Base-by-base conservation (phyloP, 2,888 invertebrate species). In the Machimus atricapillus region DNA sequence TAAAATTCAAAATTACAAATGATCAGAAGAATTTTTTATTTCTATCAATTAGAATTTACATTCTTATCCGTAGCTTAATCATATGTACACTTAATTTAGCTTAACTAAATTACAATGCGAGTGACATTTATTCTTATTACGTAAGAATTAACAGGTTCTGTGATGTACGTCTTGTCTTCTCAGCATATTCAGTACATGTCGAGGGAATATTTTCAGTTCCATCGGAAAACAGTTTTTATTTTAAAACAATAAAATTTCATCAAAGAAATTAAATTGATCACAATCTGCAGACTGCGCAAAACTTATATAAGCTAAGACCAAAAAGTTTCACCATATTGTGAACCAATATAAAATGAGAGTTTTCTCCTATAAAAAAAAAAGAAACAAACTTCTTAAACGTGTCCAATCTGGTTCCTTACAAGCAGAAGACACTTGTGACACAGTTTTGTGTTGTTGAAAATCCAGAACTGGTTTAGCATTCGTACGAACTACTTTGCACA, bases 251-350 rank as follows among this genome's bases (percentile, higher is more conserved):
- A 58, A 19, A 82, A 82, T 82, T 79, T 82, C 82, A 12, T 66
- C 37, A 82, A 56, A 82, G 56, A 82, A 58, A 82, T 58, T 52
- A 37, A 82, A 82, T 82, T 82, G 66, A 82, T 58, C 82, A 82
- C 66, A 66, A 66, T 82, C 82, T 43, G 16, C 23, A 79, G 56
- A 79, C 23, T 79, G 79, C 43, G 79, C 31, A 27, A 27, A 66
- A 66, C 66, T 19, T 23, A 77, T 43, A 46, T 43, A 79, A 43
- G 78, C 23, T 78, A 43, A 43, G 16, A 74, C 27, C 27, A 74
- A 43, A 79, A 46, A 46, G 23, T 79, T 79, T 46, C 77, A 52
- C 52, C 2, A 66, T 79, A 46, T 52, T 40, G 40, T 46, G 46
- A 43, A 43, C 46, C 78, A 78, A 52, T 52, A 52, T 52, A 52